Percentiles rank a stretch among this genome's conserved stretches.
These are phyloP conservation scores for Apus apus DNA, from an alignment of 2,113 vertebrate species.

Conservation along the genomic window DNA sequence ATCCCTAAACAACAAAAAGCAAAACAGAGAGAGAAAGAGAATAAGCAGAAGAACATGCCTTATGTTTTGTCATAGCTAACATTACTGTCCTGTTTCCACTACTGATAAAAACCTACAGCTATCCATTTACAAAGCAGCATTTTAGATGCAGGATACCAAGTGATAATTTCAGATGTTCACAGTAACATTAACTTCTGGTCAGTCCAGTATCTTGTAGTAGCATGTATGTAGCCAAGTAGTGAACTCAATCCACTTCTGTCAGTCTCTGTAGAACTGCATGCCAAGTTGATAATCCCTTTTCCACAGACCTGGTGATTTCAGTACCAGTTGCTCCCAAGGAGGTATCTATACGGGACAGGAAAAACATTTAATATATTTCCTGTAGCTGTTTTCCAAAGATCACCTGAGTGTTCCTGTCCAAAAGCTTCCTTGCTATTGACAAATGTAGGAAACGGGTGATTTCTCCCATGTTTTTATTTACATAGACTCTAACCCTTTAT, in stretches of 20 bases:
- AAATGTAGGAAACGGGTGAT: background rate
- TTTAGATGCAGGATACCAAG: background rate
- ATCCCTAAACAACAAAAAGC: no score
- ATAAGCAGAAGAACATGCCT: background rate
- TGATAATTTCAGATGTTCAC: background rate
- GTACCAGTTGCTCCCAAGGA: background rate
- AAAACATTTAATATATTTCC: background rate
- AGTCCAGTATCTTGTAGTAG: background rate
- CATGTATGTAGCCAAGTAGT: background rate
- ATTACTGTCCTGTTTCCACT: background rate
- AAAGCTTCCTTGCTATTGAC: background rate
- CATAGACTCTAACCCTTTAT: background rate
- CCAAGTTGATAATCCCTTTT: background rate
- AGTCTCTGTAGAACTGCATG: background rate
- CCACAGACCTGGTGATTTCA: background rate
- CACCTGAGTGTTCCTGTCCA: background rate
- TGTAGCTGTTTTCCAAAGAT: background rate
- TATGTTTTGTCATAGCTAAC: background rate
- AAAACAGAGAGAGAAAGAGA: background rate
- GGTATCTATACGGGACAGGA: rapidly evolving
- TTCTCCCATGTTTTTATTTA: background rate
- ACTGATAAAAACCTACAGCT: background rate
- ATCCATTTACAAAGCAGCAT: background rate
- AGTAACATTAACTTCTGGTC: background rate
- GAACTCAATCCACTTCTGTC: background rate